Conservation (phyloP, 1,140 invertebrate genomes). For the Heliconius hermathena region DNA sequence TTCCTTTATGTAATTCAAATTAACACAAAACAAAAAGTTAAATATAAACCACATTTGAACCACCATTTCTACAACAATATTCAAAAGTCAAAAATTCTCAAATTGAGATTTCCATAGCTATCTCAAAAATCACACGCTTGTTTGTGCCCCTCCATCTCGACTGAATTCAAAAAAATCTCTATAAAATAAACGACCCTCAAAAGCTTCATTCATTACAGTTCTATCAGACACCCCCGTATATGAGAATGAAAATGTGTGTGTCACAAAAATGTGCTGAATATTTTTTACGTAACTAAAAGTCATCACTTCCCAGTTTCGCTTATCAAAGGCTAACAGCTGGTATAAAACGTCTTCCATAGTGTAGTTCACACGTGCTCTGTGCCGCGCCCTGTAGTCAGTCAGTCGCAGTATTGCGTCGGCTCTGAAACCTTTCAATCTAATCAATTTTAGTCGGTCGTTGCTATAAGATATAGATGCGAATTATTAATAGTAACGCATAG, state of each 20-base stretch:
- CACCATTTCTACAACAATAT: too few species aligned
- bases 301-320: slow-evolving; percentile 12
- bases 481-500: too few species aligned
- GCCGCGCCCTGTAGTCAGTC: not conserved
- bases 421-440: slow-evolving; percentile 18
- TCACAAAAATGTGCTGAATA: slow-evolving; percentile 12
- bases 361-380: not conserved
- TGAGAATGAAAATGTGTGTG: not conserved
- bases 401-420: not conserved
- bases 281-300: slow-evolving; percentile 9
- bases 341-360: slow-evolving; percentile 12
- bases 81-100: too few species aligned
- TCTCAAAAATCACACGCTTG: not conserved
- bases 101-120: too few species aligned
- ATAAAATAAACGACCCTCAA: not conserved
- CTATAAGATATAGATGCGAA: too few species aligned
- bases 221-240: not conserved
- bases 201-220: not conserved
- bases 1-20: too few species aligned
- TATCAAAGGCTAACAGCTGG: slow-evolving; percentile 15
- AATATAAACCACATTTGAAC: too few species aligned
- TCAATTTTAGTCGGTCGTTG: too few species aligned
- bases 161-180: not conserved
- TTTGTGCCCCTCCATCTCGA: too few species aligned
- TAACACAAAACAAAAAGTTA: too few species aligned